phyloP scores from a whole-genome alignment of 2,888 invertebrate species.

The Lepidochrysops patricia region DNA sequence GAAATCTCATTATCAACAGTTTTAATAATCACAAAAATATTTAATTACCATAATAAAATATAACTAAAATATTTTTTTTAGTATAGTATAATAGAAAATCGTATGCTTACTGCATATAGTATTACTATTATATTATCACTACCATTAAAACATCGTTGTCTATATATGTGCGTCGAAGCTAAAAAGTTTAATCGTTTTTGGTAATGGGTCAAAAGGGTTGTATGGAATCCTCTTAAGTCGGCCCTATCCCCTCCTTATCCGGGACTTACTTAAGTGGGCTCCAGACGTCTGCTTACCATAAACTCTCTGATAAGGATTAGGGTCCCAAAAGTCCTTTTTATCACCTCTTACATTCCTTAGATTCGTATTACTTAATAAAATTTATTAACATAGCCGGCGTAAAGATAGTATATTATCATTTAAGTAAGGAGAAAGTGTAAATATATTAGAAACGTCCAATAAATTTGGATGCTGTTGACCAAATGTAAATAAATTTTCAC shows the following conservation, averaged over 20 bases:
- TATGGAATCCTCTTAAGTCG: conserved; percentile 26
- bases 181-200: conserved; percentile 32
- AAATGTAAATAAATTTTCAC: background rate
- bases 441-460: background rate
- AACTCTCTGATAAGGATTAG: conserved; percentile 54
- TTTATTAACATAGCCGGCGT: background rate
- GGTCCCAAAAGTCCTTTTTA: conserved; percentile 27
- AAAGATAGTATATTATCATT: conserved; percentile 9
- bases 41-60: no score
- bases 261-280: conserved; percentile 41
- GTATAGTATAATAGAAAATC: no score
- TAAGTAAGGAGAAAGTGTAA: background rate
- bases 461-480: background rate
- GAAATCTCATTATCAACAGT: no score
- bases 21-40: no score
- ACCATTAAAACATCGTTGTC: background rate
- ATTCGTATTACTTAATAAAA: conserved; percentile 19
- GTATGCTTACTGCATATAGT: no score
- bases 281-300: conserved; percentile 53
- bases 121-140: no score
- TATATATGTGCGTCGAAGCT: conserved; percentile 23
- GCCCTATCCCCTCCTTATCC: conserved; percentile 24
- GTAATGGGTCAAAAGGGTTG: conserved; percentile 20
- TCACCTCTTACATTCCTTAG: conserved; percentile 28
- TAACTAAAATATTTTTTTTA: no score